A percentile compares a stretch with the other conserved stretches of the same genome.
phyloP scores from a whole-genome alignment of 1,140 invertebrate species.

The Thaumetopoea pityocampa region DNA sequence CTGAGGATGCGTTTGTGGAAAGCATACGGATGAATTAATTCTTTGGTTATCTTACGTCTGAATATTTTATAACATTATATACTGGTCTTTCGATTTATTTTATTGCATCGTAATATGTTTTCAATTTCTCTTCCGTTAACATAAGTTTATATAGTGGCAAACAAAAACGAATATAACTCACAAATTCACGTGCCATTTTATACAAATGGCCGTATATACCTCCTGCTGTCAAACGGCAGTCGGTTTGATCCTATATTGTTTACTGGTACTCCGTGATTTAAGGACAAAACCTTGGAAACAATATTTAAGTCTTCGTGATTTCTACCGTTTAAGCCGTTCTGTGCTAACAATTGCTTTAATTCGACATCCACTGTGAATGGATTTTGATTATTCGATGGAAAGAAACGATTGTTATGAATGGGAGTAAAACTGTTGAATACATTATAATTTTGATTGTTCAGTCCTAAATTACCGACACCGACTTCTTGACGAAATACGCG shows the following conservation, averaged over 20 bases:
- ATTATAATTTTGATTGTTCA: slow-evolving; percentile 46
- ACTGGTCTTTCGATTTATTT: slow-evolving; percentile 3
- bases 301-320: slow-evolving; percentile 85
- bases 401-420: slow-evolving; percentile 45
- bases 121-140: not conserved
- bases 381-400: slow-evolving; percentile 39
- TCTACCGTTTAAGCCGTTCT: slow-evolving; percentile 78
- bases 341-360: slow-evolving; percentile 79
- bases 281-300: slow-evolving; percentile 85
- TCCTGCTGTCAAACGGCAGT: slow-evolving; percentile 51
- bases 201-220: slow-evolving; percentile 39
- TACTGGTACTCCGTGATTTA: slow-evolving; percentile 79
- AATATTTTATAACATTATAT: slow-evolving; percentile 4
- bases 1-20: not conserved
- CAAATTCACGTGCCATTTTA: slow-evolving; percentile 2
- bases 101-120: not conserved
- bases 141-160: not conserved
- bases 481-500: slow-evolving; percentile 69
- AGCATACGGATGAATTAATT: slow-evolving; percentile 12
- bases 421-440: slow-evolving; percentile 51
- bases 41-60: slow-evolving; percentile 29
- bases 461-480: slow-evolving; percentile 76
- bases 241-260: slow-evolving; percentile 50
- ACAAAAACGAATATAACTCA: not conserved
- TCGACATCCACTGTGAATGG: slow-evolving; percentile 75